phyloP scores from a whole-genome alignment of 1,140 invertebrate genomes.

The Leptinotarsa defecta region DNA sequence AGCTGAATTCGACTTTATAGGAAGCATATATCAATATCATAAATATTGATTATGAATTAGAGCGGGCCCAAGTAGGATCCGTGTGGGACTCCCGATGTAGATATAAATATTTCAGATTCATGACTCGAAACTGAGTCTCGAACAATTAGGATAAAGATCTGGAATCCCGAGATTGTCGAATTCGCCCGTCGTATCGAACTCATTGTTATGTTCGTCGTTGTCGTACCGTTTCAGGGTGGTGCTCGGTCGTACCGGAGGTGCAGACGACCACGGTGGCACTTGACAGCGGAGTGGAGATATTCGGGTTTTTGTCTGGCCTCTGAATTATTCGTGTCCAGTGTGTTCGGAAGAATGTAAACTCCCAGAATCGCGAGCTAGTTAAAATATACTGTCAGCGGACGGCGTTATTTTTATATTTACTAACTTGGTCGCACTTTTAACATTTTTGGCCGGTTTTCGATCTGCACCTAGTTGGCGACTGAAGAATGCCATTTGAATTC shows the following conservation, averaged over 20 bases:
- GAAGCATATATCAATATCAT: too few species aligned
- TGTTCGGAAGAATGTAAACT: conserved; percentile 53
- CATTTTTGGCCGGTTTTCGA: conserved; percentile 42
- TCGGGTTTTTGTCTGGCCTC: conserved; percentile 48
- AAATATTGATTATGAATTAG: too few species aligned
- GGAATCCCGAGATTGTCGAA: conserved; percentile 15
- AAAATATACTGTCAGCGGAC: conserved; percentile 52
- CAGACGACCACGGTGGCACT: conserved; percentile 50
- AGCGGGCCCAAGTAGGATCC: too few species aligned
- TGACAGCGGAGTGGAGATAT: conserved; percentile 47
- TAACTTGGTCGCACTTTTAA: conserved; percentile 50
- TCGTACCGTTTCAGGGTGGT: conserved; percentile 49
- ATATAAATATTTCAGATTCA: too few species aligned
- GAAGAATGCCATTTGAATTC: conserved; percentile 13
- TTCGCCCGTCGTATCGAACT: conserved; percentile 22
- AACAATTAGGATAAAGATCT: conserved; percentile 16
- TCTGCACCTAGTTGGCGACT: conserved; percentile 19
- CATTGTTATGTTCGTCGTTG: conserved; percentile 42
- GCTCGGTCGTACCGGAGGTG: conserved; percentile 40
- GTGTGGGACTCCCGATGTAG: too few species aligned
- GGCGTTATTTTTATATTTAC: conserved; percentile 52
- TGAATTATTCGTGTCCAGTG: conserved; percentile 54
- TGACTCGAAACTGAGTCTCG: neutral
- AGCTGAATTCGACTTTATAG: too few species aligned
- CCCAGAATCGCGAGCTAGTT: conserved; percentile 47